These are phyloP conservation scores for Hydropsyche betteni DNA, from an alignment of 2,888 invertebrate species.

Conservation along the genomic window DNA sequence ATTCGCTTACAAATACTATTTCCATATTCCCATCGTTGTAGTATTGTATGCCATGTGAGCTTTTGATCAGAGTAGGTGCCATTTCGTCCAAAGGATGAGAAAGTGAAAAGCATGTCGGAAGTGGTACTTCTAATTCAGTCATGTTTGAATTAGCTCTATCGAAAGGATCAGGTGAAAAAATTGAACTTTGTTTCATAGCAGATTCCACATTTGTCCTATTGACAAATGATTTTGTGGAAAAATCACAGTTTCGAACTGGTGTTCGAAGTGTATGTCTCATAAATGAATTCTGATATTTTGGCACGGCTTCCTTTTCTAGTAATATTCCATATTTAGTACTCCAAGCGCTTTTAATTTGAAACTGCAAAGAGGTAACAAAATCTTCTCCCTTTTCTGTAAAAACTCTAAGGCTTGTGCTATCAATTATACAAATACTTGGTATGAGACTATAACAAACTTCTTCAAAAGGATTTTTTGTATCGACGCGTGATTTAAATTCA, in stretches of 20 bases:
- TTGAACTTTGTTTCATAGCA: slow-evolving; percentile 29
- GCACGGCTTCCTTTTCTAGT: slow-evolving; percentile 75
- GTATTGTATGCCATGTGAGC: slow-evolving; percentile 67
- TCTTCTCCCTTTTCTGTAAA: slow-evolving; percentile 85
- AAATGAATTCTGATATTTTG: slow-evolving; percentile 58
- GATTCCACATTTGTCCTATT: slow-evolving; percentile 44
- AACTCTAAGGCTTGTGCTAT: slow-evolving; percentile 78
- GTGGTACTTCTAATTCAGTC: slow-evolving; percentile 63
- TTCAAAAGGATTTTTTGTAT: slow-evolving; percentile 64
- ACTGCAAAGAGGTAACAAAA: slow-evolving; percentile 81
- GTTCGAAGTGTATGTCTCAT: slow-evolving; percentile 51
- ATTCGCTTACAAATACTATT: slow-evolving; percentile 79
- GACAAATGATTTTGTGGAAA: slow-evolving; percentile 29
- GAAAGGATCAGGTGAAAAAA: slow-evolving; percentile 41
- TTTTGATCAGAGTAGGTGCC: slow-evolving; percentile 79
- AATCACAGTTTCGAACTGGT: slow-evolving; percentile 34
- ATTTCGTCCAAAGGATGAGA: slow-evolving; percentile 92
- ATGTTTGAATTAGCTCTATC: slow-evolving; percentile 38
- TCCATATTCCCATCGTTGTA: slow-evolving; percentile 72
- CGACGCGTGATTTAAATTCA: slow-evolving; percentile 64
- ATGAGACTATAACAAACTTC: slow-evolving; percentile 65
- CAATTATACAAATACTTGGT: slow-evolving; percentile 77
- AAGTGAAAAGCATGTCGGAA: slow-evolving; percentile 86
- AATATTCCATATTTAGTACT: slow-evolving; percentile 85
- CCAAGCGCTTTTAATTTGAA: slow-evolving; percentile 84